Base-by-base conservation (phyloP, 1,140 invertebrate species). In the Psix sp. region DNA sequence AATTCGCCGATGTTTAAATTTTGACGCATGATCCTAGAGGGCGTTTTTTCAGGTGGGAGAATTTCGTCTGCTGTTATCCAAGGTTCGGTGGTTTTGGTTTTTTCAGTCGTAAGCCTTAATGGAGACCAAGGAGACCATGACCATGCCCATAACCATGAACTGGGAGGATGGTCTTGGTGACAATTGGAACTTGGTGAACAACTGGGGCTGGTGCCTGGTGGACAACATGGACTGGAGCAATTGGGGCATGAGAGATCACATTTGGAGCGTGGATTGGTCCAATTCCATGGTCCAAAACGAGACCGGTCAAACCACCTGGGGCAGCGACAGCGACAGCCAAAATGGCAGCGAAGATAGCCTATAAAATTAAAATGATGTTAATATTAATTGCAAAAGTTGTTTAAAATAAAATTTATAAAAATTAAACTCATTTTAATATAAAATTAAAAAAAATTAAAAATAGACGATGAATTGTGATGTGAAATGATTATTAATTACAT, bases 91-190 rank as follows among this genome's bases (percentile, higher is more conserved):
- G 1, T 56, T 52, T 40, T 20, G 17, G 11, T 46, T 46, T 46
- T 65, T 70, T 66, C 49, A 52, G 7, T 14, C 68, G 16, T 78
- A 78, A 77, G 66, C 75, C 21, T 9, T 9, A 24, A 74, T 82
- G 78, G 45, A 80, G 70, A 11, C 56, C 77, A 45, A 39, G 67
- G 71, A 48, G 77, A 48, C 67, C 81, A 80, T 48, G 84, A 82
- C 46, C 77, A 84, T 33, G 52, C 1, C 2, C 2, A 10, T n/a
- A 7, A 75, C 84, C 24, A 84, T 88, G 70, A 81, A 88, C 48
- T 66, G 88, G 49, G 78, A 89, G 51, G 71, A 88, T 60, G 62
- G 86, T 90, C 42, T 68, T 83, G 81, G 85, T 86, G 59, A 86
- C 80, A 59, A 86, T 80, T 33, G 85, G 78, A 0, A 74, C 31